Base-by-base conservation (phyloP, 2,888 invertebrate genomes). In the Gandaritis pyraliata region DNA sequence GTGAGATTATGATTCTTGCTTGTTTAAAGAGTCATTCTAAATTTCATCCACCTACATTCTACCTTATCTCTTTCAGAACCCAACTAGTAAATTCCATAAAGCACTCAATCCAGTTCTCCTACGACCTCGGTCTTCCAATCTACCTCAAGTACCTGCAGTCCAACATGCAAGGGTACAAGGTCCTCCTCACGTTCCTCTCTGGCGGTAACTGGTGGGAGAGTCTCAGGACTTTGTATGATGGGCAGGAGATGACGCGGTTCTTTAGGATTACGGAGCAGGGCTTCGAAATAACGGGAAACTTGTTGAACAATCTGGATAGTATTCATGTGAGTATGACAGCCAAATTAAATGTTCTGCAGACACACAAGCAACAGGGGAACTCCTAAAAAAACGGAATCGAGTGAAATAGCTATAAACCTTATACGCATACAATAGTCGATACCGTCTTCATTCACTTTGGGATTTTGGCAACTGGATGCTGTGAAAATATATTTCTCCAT, bases 141-240 rank as follows among this genome's bases (percentile, higher is more conserved):
- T 92, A 88, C 73, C 70, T 92, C 7, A 82, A 89, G 67, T 92
- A 90, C 67, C 72, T 92, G 0, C 87, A 90, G 41, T 85, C 78
- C 7, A 88, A 82, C 61, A 53, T 92, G 0, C 80, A 82, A 55
- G 83, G 88, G 61, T 87, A 87, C 61, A 74, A 80, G 41, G 68
- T 92, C 4, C 75, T 90, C 0, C 59, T 88, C 0, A 77, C 77
- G 29, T 90, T 92, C 73, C 73, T 92, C 0, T 70, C 86, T 0
- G 92, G 90, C 0, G 82, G 74, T 0, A 78, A 92, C 63, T 93
- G 93, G 93, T 93, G 92, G 92, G 64, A 39, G 1, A 75, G 76
- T 0, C 69, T 92, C 12, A 78, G 80, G 23, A 39, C 66, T 0
- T 51, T 87, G 15, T 92, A 90, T 66, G 75, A 71, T 11, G 90